These are phyloP conservation scores for Spisula solida DNA, from an alignment of 2,888 invertebrate genomes.

Conservation along the genomic window DNA sequence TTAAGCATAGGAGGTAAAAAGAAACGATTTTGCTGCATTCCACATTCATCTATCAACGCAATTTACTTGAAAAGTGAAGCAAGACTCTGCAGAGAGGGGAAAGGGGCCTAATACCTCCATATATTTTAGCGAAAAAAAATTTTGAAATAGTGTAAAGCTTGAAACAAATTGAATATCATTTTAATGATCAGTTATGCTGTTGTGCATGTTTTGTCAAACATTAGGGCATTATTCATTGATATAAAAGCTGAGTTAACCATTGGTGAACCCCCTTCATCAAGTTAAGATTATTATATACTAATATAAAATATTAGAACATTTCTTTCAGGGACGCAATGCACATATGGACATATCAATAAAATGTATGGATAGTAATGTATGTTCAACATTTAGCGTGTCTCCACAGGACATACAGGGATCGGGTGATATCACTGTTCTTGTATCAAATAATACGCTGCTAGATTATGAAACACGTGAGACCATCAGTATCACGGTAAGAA, in stretches of 20 bases:
- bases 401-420: slow-evolving; percentile 17
- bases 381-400: neutral
- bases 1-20: too few species aligned
- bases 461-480: slow-evolving; percentile 39
- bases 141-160: too few species aligned
- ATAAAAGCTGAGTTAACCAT: neutral
- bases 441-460: slow-evolving; percentile 13
- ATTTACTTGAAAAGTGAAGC: too few species aligned
- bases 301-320: neutral
- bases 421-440: slow-evolving; percentile 30
- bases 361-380: neutral
- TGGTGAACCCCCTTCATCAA: neutral
- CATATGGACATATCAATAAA: neutral
- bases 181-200: neutral
- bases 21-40: too few species aligned
- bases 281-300: neutral
- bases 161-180: too few species aligned
- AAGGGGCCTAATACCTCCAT: too few species aligned
- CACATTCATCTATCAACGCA: too few species aligned
- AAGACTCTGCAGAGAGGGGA: too few species aligned
- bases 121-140: too few species aligned
- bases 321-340: slow-evolving; percentile 3
- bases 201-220: neutral
- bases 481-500: slow-evolving; percentile 26
- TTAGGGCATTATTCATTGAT: neutral